phyloP scores from a whole-genome alignment of 2,888 invertebrate genomes.

The Mesorhabditis belari region DNA sequence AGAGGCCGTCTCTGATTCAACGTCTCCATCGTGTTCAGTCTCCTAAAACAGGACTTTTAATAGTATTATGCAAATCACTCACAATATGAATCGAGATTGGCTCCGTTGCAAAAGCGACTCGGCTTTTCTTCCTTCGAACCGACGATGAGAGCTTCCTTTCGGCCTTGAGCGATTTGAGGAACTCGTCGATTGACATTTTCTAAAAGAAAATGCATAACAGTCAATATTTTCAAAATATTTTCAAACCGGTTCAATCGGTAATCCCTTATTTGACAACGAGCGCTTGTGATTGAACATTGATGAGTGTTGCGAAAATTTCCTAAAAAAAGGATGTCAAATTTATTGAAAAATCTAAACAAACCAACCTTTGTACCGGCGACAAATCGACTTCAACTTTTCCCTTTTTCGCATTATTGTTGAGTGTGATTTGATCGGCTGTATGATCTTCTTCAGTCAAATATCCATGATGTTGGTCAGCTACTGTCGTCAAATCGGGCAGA shows the following conservation, averaged over 20 bases:
- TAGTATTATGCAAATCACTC: too few relatives aligned
- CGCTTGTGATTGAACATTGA: slow-evolving; percentile 15
- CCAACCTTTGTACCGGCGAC: too few relatives aligned
- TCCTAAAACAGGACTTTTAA: too few relatives aligned
- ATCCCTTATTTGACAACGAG: slow-evolving; percentile 12
- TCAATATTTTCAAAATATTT: too few relatives aligned
- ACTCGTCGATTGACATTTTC: too few relatives aligned
- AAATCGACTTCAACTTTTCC: too few relatives aligned
- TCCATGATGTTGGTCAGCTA: slow-evolving; percentile 1
- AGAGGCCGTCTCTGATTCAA: slow-evolving; percentile 17
- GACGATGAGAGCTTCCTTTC: slow-evolving; percentile 3
- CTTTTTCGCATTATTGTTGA: too few relatives aligned
- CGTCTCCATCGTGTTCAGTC: slow-evolving; percentile 17
- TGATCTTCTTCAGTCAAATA: slow-evolving; percentile 2
- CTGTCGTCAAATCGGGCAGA: slow-evolving; percentile 40
- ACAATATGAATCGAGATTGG: not conserved
- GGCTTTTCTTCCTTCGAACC: slow-evolving; percentile 16
- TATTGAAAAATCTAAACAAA: too few relatives aligned
- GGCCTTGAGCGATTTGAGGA: slow-evolving; percentile 8
- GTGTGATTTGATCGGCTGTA: too few relatives aligned
- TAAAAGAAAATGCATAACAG: too few relatives aligned
- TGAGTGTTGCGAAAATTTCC: slow-evolving; percentile 6
- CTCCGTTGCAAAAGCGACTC: slow-evolving; percentile 12
- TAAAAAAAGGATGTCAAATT: too few relatives aligned
- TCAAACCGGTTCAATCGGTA: slow-evolving; percentile 15